phyloP scores from a whole-genome alignment of 1,140 invertebrate species.

The Drosophila ambigua region DNA sequence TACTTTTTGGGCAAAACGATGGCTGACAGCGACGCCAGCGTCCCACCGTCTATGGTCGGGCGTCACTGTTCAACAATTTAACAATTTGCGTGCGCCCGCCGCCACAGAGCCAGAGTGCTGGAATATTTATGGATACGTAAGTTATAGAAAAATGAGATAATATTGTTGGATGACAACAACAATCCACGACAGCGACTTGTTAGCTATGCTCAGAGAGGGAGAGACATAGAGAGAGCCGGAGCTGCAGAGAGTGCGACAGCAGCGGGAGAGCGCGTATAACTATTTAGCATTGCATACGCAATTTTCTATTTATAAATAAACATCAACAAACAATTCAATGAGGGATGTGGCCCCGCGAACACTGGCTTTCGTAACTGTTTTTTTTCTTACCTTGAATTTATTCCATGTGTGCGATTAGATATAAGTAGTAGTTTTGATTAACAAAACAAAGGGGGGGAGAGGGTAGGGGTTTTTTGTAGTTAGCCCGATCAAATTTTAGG shows the following conservation, averaged over 20 bases:
- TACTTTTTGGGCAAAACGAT: conserved; percentile 36
- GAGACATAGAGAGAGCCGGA: conserved; percentile 24
- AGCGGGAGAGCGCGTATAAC: conserved; percentile 22
- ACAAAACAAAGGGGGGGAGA: no score
- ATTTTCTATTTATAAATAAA: conserved; percentile 83
- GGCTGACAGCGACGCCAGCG: conserved; percentile 20
- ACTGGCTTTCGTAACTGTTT: conserved; percentile 68
- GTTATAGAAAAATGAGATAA: conserved; percentile 64
- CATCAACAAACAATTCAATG: conserved; percentile 53
- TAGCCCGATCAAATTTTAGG: conserved; percentile 14
- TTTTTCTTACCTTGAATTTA: conserved; percentile 6
- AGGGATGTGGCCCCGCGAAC: conserved; percentile 14
- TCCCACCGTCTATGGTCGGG: conserved; percentile 52
- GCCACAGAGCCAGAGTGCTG: conserved; percentile 4
- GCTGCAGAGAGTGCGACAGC: conserved; percentile 10
- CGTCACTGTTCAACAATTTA: conserved; percentile 43
- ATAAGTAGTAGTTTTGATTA: neutral
- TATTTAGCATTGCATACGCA: conserved; percentile 81
- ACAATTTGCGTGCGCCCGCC: conserved; percentile 24
- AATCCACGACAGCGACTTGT: conserved; percentile 80
- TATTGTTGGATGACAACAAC: conserved; percentile 57
- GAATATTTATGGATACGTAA: conserved; percentile 42
- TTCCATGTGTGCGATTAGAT: conserved; percentile 12
- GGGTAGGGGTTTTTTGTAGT: no score
- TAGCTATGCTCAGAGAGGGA: conserved; percentile 15